These are phyloP conservation scores for Lydus trimaculatus DNA, from an alignment of 2,888 invertebrate genomes.

Conservation along the genomic window DNA sequence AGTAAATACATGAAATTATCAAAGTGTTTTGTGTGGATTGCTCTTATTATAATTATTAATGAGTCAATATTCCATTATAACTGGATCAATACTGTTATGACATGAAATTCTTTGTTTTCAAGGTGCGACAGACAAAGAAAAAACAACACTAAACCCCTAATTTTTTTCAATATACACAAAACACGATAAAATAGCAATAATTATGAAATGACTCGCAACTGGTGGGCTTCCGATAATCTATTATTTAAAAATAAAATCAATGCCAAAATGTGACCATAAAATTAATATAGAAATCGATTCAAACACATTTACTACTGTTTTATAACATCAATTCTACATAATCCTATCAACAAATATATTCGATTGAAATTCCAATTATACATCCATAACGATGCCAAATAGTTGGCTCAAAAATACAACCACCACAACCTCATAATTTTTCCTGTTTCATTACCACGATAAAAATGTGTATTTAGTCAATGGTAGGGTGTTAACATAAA, in stretches of 20 bases:
- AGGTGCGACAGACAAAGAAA: no score
- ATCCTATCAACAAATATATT: neutral
- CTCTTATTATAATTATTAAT: neutral
- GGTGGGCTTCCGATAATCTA: neutral
- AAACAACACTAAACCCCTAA: no score
- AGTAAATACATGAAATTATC: neutral
- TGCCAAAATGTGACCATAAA: neutral
- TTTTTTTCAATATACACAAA: no score
- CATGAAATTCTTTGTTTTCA: no score
- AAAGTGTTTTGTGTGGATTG: neutral
- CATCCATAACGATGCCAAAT: neutral
- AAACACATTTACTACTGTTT: neutral
- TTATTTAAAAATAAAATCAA: constrained; percentile 1
- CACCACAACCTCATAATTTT: neutral
- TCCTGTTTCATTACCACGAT: neutral
- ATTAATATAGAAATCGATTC: constrained; percentile 1
- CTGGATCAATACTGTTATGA: neutral
- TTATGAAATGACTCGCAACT: neutral
- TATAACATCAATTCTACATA: neutral
- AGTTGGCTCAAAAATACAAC: neutral
- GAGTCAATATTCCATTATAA: neutral
- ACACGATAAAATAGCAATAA: no score
- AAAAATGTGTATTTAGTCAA: neutral
- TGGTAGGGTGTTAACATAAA: neutral
- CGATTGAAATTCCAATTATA: neutral